Percentiles rank a stretch among this genome's conserved stretches.
Evolutionary conservation across 2,888 invertebrate species (phyloP).

Genomic region (Trissoscelio sp.): DNA sequence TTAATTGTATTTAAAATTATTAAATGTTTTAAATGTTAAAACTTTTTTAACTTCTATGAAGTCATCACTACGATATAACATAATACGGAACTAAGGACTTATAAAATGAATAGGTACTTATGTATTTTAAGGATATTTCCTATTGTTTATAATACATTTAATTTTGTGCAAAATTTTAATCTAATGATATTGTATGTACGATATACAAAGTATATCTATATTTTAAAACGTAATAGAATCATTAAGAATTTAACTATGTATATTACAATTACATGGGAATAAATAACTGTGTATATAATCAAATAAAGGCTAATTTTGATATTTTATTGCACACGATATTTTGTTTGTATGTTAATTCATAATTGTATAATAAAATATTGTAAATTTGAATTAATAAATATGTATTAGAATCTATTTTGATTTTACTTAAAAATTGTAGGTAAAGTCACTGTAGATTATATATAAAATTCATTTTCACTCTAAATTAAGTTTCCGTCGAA

Average conservation of each 20-base stretch:
- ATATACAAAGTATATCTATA: constrained; percentile 42
- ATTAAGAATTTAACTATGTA: constrained; percentile 1
- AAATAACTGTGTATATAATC: constrained; percentile 9
- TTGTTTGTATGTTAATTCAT: no score
- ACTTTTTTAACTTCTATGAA: constrained; percentile 35
- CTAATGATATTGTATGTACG: constrained; percentile 16
- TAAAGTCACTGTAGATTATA: not conserved
- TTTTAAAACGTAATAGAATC: constrained; percentile 14
- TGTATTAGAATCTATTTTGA: not conserved
- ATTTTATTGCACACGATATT: no score
- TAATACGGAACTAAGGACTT: not conserved
- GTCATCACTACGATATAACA: constrained; percentile 11
- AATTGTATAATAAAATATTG: no score
- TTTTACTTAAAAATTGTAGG: not conserved
- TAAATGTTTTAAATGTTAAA: constrained; percentile 25
- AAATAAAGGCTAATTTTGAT: not conserved
- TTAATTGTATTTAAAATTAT: not conserved
- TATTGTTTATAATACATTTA: constrained; percentile 8
- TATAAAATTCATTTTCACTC: no score
- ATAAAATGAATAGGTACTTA: not conserved
- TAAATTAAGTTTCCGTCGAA: no score
- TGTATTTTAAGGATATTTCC: not conserved
- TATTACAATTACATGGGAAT: constrained; percentile 9
- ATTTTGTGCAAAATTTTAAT: constrained; percentile 7
- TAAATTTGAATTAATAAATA: not conserved